Base-by-base conservation (phyloP, 2,113 vertebrate species). In the Nesogale talazaci region DNA sequence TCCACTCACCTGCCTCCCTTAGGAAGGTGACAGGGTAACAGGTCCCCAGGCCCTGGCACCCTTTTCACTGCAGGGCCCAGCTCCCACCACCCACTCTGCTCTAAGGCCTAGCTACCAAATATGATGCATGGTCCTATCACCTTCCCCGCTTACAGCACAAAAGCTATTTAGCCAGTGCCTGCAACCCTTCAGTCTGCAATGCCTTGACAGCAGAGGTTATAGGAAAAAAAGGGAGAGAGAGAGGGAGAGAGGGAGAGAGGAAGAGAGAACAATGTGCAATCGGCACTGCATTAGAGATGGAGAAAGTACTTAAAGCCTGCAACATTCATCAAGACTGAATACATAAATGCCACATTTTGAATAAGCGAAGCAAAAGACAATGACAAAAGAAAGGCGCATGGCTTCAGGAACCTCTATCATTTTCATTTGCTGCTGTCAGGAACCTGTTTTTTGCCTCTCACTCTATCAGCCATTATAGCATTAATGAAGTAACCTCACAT, bases 401-500 rank as follows among this genome's bases (percentile, higher is more conserved):
- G 98, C 98, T 98, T 98, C 97, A 97, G 98, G 98, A 98, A 98
- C 98, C 98, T 98, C 98, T 98, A 98, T 99, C 98, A 98, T 98
- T 98, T 98, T 98, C 98, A 98, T 98, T 98, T 98, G 98, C 98
- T 98, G 98, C 98, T 98, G 98, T 99, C 98, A 98, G 98, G 98
- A 99, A 98, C 98, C 98, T 98, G 98, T 98, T 98, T 98, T 98
- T 98, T 98, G 98, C 98, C 97, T 98, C 98, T 98, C 98, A 98
- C 98, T 99, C 98, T 98, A 99, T 99, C 98, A 99, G 98, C 98
- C 98, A 98, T 99, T 98, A 98, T 98, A 98, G 98, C 98, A 99
- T 99, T 99, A 99, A 99, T 99, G 99, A 99, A 99, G 99, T 99
- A 99, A 99, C 98, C 98, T 99, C 99, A 99, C 99, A 99, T 99